Conservation (phyloP, 2,797 vertebrate species). For the Anableps anableps region DNA sequence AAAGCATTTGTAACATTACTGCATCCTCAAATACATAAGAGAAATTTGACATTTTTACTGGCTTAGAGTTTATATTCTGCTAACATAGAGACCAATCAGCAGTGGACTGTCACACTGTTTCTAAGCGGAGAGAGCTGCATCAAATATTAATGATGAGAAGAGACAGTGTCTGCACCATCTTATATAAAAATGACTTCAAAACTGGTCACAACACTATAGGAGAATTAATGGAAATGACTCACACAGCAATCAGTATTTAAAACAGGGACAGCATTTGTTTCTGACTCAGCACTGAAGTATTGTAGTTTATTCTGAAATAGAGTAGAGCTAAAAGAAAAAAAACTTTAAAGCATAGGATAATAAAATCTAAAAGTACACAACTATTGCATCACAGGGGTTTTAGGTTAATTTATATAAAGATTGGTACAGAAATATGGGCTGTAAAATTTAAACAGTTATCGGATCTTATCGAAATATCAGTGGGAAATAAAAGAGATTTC, state of each 20-base stretch:
- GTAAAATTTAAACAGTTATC: neutral
- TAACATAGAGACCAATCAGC: slow-evolving; percentile 64
- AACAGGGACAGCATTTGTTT: slow-evolving; percentile 4
- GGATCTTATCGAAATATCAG: neutral
- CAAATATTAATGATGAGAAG: slow-evolving; percentile 72
- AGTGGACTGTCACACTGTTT: slow-evolving; percentile 61
- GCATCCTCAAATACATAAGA: slow-evolving; percentile 8
- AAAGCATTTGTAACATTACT: slow-evolving; percentile 13
- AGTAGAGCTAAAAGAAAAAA: neutral
- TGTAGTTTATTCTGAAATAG: neutral
- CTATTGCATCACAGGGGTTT: neutral
- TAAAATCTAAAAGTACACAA: slow-evolving; percentile 7
- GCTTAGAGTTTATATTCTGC: slow-evolving; percentile 47
- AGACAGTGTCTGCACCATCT: slow-evolving; percentile 48
- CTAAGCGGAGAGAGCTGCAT: slow-evolving; percentile 62
- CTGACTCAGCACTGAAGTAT: neutral
- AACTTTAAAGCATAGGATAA: neutral
- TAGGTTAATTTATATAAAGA: neutral
- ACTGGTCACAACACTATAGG: slow-evolving; percentile 12
- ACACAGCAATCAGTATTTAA: slow-evolving; percentile 13
- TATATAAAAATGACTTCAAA: slow-evolving; percentile 38
- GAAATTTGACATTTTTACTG: slow-evolving; percentile 45
- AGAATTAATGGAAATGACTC: slow-evolving; percentile 24
- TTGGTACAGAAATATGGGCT: neutral
- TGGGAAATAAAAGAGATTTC: neutral